Evolutionary conservation across 2,888 invertebrate genomes (phyloP).

Genomic region (Drosophila rubida): DNA sequence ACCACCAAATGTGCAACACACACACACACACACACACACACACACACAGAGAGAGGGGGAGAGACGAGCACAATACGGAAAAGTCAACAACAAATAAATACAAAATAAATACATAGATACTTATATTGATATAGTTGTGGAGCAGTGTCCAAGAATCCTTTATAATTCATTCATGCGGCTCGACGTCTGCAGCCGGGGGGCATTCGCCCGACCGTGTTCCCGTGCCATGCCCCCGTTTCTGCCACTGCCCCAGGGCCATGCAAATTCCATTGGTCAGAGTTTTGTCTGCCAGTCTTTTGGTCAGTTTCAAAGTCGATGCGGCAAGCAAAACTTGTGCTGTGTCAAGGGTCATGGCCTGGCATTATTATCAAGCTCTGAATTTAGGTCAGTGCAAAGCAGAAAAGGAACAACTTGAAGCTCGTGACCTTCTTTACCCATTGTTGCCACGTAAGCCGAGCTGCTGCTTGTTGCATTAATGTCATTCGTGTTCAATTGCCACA

Average conservation of each 20-base stretch:
- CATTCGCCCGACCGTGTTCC: slow-evolving; percentile 1
- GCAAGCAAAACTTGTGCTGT: neutral
- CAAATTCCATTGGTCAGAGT: slow-evolving; percentile 38
- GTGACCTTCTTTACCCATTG: slow-evolving; percentile 6
- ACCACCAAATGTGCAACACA: slow-evolving; percentile 33
- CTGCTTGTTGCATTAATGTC: slow-evolving; percentile 19
- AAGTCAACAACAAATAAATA: neutral
- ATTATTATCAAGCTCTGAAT: slow-evolving; percentile 19
- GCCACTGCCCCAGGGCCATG: slow-evolving; percentile 20
- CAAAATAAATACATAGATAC: neutral
- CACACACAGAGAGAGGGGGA: no score
- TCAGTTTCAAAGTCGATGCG: slow-evolving; percentile 48
- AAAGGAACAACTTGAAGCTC: neutral
- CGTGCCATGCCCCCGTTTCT: neutral
- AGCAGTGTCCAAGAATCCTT: neutral
- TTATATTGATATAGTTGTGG: neutral
- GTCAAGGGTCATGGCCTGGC: slow-evolving; percentile 8
- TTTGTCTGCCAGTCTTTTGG: slow-evolving; percentile 1
- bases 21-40: no score
- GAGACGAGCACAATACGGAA: neutral
- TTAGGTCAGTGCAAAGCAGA: slow-evolving; percentile 30
- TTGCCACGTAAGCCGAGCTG: slow-evolving; percentile 4
- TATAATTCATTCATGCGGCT: slow-evolving; percentile 41
- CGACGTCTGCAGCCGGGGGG: slow-evolving; percentile 21
- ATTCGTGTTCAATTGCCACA: slow-evolving; percentile 7